Conservation (phyloP, 2,113 vertebrate genomes). For the Syngnathus floridae region DNA sequence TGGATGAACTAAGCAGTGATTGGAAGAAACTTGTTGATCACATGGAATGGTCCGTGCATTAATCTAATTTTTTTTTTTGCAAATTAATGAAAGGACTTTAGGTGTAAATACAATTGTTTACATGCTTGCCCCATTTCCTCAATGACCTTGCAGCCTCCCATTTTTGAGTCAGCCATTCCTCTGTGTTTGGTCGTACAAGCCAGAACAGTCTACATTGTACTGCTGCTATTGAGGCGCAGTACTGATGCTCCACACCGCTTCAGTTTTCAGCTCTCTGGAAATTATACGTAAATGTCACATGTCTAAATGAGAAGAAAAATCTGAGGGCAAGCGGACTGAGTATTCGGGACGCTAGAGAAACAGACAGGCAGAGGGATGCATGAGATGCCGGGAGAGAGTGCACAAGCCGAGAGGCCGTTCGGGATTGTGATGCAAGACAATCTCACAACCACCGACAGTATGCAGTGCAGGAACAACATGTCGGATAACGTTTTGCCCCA, state of each 20-base stretch:
- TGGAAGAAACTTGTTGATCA: background rate
- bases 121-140: constrained; percentile 41
- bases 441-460: constrained; percentile 20
- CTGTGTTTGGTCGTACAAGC: constrained; percentile 58
- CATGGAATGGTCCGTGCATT: background rate
- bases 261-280: constrained; percentile 53
- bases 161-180: constrained; percentile 64
- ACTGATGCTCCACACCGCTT: constrained; percentile 40
- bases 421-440: constrained; percentile 56
- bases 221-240: constrained; percentile 54
- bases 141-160: constrained; percentile 34
- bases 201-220: constrained; percentile 69
- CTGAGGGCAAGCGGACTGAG: constrained; percentile 13
- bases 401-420: constrained; percentile 13
- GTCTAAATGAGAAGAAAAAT: constrained; percentile 11
- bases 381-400: constrained; percentile 24
- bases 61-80: background rate
- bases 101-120: constrained; percentile 30
- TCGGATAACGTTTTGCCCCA: constrained; percentile 25
- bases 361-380: constrained; percentile 25
- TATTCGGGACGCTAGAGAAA: constrained; percentile 13
- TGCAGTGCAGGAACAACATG: constrained; percentile 36
- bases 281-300: constrained; percentile 39
- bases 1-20: background rate
- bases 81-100: background rate